Percentiles rank a stretch among this genome's conserved stretches.
Evolutionary conservation across 2,113 vertebrate species (phyloP).

Genomic region (Bagarius yarrelli): DNA sequence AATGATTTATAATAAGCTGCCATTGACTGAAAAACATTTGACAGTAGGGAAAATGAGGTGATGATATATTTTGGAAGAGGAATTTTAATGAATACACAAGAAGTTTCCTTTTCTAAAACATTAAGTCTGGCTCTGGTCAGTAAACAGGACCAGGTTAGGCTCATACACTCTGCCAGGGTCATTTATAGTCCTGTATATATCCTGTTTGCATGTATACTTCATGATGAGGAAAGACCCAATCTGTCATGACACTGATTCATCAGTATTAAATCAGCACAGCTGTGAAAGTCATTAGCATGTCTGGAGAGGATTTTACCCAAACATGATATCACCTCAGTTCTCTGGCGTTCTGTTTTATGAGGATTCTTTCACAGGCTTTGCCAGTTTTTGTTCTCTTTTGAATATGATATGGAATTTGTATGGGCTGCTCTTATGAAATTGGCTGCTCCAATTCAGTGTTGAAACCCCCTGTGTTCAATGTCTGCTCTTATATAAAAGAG

Average conservation of each 20-base stretch:
- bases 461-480: too few species aligned
- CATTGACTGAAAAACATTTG: slow-evolving; percentile 33
- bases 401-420: slow-evolving; percentile 11
- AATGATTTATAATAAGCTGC: slow-evolving; percentile 30
- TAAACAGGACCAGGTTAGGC: slow-evolving; percentile 39
- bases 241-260: slow-evolving; percentile 30
- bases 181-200: slow-evolving; percentile 27
- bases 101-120: slow-evolving; percentile 29
- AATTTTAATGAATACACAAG: slow-evolving; percentile 24
- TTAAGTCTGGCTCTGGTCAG: slow-evolving; percentile 29
- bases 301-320: slow-evolving; percentile 44
- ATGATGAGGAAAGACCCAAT: slow-evolving; percentile 16
- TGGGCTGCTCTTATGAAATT: slow-evolving; percentile 21
- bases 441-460: slow-evolving; percentile 19
- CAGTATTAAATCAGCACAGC: slow-evolving; percentile 44
- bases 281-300: slow-evolving; percentile 45
- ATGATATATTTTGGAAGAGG: not conserved
- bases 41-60: slow-evolving; percentile 12
- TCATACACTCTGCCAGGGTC: slow-evolving; percentile 32
- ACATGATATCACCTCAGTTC: slow-evolving; percentile 34
- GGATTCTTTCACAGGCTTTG: slow-evolving; percentile 37
- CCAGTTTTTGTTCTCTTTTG: slow-evolving; percentile 29
- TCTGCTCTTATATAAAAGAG: too few species aligned
- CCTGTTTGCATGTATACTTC: slow-evolving; percentile 35
- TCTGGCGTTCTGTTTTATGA: slow-evolving; percentile 27